Evolutionary conservation across 2,888 invertebrate species (phyloP).

Genomic region (Spodoptera picta): DNA sequence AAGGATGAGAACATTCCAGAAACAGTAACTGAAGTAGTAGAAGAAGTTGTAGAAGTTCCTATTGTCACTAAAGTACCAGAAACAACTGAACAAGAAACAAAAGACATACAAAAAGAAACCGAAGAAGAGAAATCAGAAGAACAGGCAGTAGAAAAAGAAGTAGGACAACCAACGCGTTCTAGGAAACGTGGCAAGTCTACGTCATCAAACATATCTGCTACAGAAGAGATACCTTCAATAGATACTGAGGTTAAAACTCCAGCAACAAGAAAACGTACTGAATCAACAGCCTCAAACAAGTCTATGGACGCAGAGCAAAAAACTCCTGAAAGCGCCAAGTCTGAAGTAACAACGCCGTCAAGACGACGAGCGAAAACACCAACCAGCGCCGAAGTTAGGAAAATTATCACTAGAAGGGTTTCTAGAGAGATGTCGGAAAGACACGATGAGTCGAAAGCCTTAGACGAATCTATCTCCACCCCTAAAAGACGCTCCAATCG

Average conservation of each 20-base stretch:
- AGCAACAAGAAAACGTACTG: conserved; percentile 71
- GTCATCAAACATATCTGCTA: conserved; percentile 60
- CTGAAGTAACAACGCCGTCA: conserved; percentile 54
- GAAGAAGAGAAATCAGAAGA: conserved; percentile 24
- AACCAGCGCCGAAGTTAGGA: conserved; percentile 72
- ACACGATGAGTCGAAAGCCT: conserved; percentile 66
- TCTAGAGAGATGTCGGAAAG: conserved; percentile 76
- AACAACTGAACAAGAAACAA: not conserved
- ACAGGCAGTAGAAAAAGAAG: conserved; percentile 16
- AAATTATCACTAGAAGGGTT: conserved; percentile 78
- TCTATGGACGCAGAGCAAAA: conserved; percentile 63
- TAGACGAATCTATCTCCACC: conserved; percentile 69
- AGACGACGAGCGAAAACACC: conserved; percentile 73
- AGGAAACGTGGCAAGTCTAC: conserved; percentile 64
- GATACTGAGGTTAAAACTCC: conserved; percentile 67
- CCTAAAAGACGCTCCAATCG: conserved; percentile 71
- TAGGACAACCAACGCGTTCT: conserved; percentile 40
- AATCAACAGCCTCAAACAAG: conserved; percentile 72
- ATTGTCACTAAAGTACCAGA: conserved; percentile 6
- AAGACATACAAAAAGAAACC: conserved; percentile 21
- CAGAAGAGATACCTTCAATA: conserved; percentile 27
- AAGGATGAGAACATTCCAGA: conserved; percentile 8
- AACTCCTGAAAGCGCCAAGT: conserved; percentile 61
- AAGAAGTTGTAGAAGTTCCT: conserved; percentile 6
- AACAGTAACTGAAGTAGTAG: not conserved